These are phyloP conservation scores for Umimayanthus chanpuru DNA, from an alignment of 92 coral and sea anemone genomes.

Conservation along the genomic window DNA sequence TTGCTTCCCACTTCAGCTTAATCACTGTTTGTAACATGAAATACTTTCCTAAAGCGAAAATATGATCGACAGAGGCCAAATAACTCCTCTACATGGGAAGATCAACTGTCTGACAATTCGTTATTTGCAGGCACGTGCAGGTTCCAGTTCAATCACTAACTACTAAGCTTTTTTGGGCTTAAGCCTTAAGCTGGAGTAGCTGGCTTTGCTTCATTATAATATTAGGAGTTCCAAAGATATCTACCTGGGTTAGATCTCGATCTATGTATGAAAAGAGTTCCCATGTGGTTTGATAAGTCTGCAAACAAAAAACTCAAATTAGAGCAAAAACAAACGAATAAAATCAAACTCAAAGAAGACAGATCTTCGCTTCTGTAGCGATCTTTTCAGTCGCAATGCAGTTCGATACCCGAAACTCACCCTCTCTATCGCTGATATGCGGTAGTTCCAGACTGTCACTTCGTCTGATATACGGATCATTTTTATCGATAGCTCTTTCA, in stretches of 20 bases:
- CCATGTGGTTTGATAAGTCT: constrained; percentile 98
- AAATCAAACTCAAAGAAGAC: background rate
- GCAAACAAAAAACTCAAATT: constrained; percentile 35
- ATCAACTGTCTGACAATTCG: background rate
- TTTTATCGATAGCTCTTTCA: constrained; percentile 76
- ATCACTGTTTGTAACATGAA: background rate
- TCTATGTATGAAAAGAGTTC: constrained; percentile 87
- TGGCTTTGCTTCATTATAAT: background rate
- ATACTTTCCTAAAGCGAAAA: background rate
- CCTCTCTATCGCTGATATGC: constrained; percentile 98
- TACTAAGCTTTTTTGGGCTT: background rate
- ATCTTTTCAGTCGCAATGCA: background rate
- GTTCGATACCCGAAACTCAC: constrained; percentile 48
- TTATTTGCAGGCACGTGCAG: constrained; percentile 30
- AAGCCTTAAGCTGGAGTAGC: no score
- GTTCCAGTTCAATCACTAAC: background rate
- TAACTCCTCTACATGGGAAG: background rate
- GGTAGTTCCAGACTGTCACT: constrained; percentile 89
- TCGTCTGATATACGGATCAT: constrained; percentile 77
- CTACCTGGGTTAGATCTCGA: constrained; percentile 67
- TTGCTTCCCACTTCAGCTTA: background rate
- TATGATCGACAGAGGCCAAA: background rate
- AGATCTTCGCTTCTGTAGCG: background rate
- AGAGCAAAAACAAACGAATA: background rate
- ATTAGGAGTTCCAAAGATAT: constrained; percentile 15